Base-by-base conservation (phyloP, 2,797 vertebrate genomes). In the Sardinella longiceps region DNA sequence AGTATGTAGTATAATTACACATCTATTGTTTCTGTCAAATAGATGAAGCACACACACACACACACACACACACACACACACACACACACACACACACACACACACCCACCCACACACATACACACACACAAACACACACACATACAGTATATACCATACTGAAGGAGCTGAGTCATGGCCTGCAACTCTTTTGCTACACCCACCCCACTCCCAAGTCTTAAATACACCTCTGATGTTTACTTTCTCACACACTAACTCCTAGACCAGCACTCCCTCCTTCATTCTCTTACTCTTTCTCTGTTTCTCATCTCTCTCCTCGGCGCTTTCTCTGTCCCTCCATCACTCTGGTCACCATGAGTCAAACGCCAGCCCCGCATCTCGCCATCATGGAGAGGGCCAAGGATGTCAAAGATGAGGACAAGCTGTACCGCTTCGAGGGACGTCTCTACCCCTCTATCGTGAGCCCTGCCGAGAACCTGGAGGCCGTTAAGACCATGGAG, bases 371-470 rank as follows among this genome's bases (percentile, higher is more conserved):
- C 20, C 63, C 30, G 3, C 3, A 11, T 45, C 5, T 2, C 0
- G 2, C 20, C 15, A 0, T 80, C 0, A 23, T 93, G 80, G 83
- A 91, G 18, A 46, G 48, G 1, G 89, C 85, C 43, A 83, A 89
- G 28, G 81, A 70, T 30, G 89, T 89, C 89, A 91, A 90, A 86
- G 89, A 58, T 25, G 90, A 92, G 85, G 92, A 92, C 81, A 91
- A 56, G 82, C 37, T 94, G 48, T 90, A 93, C 60, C 90, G 87
- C 74, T 85, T 88, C 46, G 87, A 92, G 18, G 94, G 93, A 9
- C 80, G 92, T 46, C 88, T 92, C 14, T 95, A 95, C 87, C 91
- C 94, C 0, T 48, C 86, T 1, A 84, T 89, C 56, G 86, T 94
- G 88, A 91, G 91, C 30, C 85, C 89, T 0, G 63, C 81, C 0